A percentile compares a stretch with the other conserved stretches of the same genome.
Conservation (phyloP, 2,888 invertebrate genomes). For the Schizaphis graminum region DNA sequence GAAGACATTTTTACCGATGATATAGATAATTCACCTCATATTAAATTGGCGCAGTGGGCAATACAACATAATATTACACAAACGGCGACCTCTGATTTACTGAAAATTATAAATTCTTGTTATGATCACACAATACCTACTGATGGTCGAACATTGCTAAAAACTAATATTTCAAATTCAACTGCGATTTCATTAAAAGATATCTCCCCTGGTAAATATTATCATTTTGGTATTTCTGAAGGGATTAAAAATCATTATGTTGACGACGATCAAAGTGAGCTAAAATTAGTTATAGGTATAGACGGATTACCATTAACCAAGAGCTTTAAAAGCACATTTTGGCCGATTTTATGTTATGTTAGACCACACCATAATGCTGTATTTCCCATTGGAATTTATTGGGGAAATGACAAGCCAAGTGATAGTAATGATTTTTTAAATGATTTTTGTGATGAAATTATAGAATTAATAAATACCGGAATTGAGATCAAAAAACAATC, state of each 20-base stretch:
- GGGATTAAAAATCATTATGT: neutral
- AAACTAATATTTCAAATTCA: neutral
- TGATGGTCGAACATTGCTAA: neutral
- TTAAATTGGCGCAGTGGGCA: too few species aligned
- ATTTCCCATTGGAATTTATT: neutral
- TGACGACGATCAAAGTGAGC: neutral
- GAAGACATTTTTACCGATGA: too few species aligned
- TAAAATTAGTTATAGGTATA: neutral
- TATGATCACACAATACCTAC: neutral
- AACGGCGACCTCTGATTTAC: neutral
- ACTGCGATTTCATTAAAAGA: neutral
- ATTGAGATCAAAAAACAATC: neutral
- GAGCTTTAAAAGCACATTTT: neutral
- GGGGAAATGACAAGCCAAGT: neutral
- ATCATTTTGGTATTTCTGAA: neutral
- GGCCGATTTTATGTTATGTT: neutral
- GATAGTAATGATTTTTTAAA: neutral
- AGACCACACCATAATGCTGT: neutral
- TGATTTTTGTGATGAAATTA: slow-evolving; percentile 5
- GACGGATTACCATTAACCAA: slow-evolving; percentile 13
- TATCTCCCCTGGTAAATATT: too few species aligned
- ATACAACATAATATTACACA: too few species aligned
- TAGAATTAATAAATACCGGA: neutral
- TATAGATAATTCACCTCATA: too few species aligned
- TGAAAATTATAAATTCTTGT: neutral